Conservation (phyloP, 2,797 vertebrate species). For the Gallirallus australis region DNA sequence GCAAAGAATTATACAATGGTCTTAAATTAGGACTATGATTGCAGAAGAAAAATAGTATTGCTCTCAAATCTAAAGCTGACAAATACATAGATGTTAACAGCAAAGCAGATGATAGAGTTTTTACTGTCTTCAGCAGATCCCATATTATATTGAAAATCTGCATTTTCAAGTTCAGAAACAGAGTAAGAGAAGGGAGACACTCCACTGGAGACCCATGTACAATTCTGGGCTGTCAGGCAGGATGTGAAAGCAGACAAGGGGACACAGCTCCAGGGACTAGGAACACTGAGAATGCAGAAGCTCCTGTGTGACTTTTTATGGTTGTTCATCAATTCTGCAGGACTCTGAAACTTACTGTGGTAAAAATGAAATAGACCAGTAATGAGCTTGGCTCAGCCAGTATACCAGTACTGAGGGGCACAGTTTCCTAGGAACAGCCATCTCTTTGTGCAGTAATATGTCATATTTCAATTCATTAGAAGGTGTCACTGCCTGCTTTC, state of each 20-base stretch:
- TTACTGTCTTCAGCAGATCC: background rate
- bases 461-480: conserved; percentile 17
- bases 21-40: background rate
- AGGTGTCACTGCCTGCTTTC: conserved; percentile 11
- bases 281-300: conserved; percentile 14
- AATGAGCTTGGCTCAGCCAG: conserved; percentile 8
- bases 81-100: background rate
- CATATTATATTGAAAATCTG: background rate
- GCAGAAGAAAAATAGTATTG: background rate
- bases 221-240: background rate
- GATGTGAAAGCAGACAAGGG: background rate
- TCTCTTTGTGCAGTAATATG: background rate
- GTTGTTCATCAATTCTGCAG: conserved; percentile 1
- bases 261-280: background rate
- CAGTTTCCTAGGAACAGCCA: conserved; percentile 26
- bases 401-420: background rate
- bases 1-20: background rate
- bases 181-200: background rate
- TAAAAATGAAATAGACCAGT: conserved; percentile 1
- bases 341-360: background rate
- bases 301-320: background rate
- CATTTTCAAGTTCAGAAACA: background rate
- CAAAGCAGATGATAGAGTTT: background rate
- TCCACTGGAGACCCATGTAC: background rate
- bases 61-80: background rate